Evolutionary conservation across 2,797 vertebrate genomes (phyloP).

Genomic region (Galago senegalensis): DNA sequence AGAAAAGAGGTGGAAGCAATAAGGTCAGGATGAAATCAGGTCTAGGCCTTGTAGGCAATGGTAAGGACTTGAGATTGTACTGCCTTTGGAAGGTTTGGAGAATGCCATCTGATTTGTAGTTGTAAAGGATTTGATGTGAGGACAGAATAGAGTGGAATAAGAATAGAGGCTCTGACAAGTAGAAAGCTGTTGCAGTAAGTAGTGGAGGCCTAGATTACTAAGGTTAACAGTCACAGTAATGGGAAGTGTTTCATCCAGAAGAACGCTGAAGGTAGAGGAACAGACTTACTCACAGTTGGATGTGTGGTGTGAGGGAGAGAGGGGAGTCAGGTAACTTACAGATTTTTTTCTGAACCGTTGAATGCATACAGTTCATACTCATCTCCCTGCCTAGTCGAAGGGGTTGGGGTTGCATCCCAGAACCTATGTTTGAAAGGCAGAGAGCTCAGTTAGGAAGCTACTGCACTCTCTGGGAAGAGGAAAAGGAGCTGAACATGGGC

Average conservation of each 20-base stretch:
- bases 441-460: not conserved
- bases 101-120: not conserved
- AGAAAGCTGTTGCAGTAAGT: not conserved
- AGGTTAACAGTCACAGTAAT: not conserved
- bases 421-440: constrained; percentile 23
- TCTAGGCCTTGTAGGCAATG: not conserved
- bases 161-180: not conserved
- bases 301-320: not conserved
- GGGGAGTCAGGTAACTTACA: not conserved
- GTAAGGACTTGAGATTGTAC: not conserved
- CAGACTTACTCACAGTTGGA: not conserved
- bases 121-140: constrained; percentile 40
- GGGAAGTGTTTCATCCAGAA: constrained; percentile 18
- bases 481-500: not conserved
- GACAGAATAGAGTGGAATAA: not conserved
- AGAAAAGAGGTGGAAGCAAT: not conserved
- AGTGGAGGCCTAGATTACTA: not conserved
- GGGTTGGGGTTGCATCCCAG: not conserved
- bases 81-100: constrained; percentile 37
- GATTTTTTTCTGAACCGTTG: not conserved
- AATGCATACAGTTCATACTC: not conserved
- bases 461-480: not conserved
- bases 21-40: not conserved
- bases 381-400: not conserved
- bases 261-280: not conserved